Conservation (phyloP, 2,888 invertebrate genomes). For the Macrosoma leucophasiata region DNA sequence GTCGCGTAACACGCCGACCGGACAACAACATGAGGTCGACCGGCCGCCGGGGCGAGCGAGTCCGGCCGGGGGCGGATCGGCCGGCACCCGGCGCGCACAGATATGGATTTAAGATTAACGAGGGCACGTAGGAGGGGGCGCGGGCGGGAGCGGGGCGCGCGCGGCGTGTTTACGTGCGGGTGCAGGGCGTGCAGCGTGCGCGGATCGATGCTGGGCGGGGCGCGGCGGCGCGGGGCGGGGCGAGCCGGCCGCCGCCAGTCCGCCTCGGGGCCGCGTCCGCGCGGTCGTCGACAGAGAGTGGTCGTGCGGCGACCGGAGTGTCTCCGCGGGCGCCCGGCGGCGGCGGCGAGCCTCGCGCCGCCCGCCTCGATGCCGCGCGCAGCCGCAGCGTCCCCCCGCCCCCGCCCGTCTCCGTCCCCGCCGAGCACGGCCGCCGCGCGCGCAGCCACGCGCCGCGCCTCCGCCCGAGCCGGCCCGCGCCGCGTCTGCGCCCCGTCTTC, state of each 20-base stretch:
- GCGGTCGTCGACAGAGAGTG: conserved; percentile 61
- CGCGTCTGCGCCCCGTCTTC: conserved; percentile 88
- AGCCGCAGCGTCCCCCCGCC: conserved; percentile 35
- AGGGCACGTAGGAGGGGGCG: conserved; percentile 67
- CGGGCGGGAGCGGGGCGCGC: conserved; percentile 77
- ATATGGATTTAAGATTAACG: conserved; percentile 68
- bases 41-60: conserved; percentile 15
- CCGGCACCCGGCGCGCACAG: conserved; percentile 44
- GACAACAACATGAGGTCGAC: too few relatives aligned
- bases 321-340: conserved; percentile 65
- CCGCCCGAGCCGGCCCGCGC: conserved; percentile 72
- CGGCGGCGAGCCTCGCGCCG: conserved; percentile 72
- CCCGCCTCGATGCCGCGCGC: conserved; percentile 76
- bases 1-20: conserved; percentile 6
- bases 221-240: conserved; percentile 35
- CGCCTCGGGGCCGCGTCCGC: conserved; percentile 70
- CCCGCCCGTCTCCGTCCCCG: conserved; percentile 46
- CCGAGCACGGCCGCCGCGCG: conserved; percentile 71
- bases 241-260: conserved; percentile 50
- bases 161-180: conserved; percentile 83
- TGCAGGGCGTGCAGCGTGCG: conserved; percentile 56
- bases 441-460: conserved; percentile 42
- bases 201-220: conserved; percentile 43
- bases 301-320: conserved; percentile 66
- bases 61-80: conserved; percentile 40